Conservation (phyloP, 2,113 vertebrate genomes). For the Oryzias curvinotus region DNA sequence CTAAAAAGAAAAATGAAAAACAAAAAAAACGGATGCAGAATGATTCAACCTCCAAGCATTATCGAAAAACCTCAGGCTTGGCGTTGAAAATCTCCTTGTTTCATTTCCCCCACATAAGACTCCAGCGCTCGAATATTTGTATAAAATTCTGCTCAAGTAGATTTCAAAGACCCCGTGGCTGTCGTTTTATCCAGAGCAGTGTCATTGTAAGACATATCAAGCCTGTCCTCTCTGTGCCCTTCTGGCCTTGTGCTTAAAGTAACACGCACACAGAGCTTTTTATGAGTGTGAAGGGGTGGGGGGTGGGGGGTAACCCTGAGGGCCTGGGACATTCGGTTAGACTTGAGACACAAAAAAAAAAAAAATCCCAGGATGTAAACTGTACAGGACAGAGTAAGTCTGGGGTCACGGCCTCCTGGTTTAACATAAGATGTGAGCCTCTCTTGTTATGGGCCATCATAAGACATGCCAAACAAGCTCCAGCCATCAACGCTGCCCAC, state of each 20-base stretch:
- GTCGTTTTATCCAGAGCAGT: conserved; percentile 40
- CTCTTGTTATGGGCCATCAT: conserved; percentile 60
- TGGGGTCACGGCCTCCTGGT: conserved; percentile 59
- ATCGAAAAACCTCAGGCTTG: conserved; percentile 13
- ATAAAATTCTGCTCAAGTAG: conserved; percentile 18
- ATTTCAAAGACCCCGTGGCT: conserved; percentile 28
- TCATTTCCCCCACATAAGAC: conserved; percentile 30
- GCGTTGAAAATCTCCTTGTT: conserved; percentile 25
- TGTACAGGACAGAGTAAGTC: conserved; percentile 57
- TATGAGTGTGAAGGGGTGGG: conserved; percentile 51
- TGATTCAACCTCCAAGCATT: background rate
- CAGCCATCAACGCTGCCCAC: conserved; percentile 39
- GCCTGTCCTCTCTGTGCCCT: conserved; percentile 49
- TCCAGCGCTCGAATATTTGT: conserved; percentile 27
- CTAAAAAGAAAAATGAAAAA: background rate
- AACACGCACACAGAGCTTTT: conserved; percentile 54
- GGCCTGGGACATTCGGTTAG: conserved; percentile 59
- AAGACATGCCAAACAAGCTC: conserved; percentile 56
- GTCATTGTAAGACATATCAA: conserved; percentile 48
- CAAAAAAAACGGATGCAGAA: background rate
- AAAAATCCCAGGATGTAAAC: conserved; percentile 67
- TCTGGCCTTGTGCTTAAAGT: conserved; percentile 60
- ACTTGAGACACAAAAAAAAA: conserved; percentile 21
- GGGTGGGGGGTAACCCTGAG: conserved; percentile 36
- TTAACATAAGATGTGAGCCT: conserved; percentile 57